A percentile compares a stretch with the other conserved stretches of the same genome.
These are phyloP conservation scores for Chascanopsetta lugubris DNA, from an alignment of 2,113 vertebrate species.

Conservation along the genomic window DNA sequence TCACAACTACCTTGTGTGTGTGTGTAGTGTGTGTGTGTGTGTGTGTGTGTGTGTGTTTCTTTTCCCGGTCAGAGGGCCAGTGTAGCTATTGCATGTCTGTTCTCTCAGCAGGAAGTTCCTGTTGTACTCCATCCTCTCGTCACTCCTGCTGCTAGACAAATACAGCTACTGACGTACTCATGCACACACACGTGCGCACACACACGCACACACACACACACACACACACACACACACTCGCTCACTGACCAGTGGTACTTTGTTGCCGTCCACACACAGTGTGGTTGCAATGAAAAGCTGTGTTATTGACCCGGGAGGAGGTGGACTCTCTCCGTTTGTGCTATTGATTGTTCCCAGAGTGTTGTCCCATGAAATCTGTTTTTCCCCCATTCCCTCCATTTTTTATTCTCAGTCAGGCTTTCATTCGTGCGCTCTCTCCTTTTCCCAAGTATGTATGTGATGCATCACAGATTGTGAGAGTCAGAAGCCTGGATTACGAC, in stretches of 20 bases:
- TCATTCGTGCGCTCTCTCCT: conserved; percentile 5
- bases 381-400: neutral
- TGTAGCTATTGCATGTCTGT: conserved; percentile 55
- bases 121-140: conserved; percentile 61
- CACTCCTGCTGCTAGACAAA: conserved; percentile 63
- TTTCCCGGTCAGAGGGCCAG: conserved; percentile 40
- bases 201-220: conserved; percentile 24
- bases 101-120: conserved; percentile 73
- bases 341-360: conserved; percentile 32
- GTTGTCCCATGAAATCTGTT: conserved; percentile 32
- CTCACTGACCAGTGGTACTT: conserved; percentile 1
- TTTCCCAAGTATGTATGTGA: conserved; percentile 18
- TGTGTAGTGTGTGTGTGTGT: neutral
- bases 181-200: no score
- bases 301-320: conserved; percentile 34
- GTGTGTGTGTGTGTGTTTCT: conserved; percentile 18
- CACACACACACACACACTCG: conserved; percentile 24
- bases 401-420: neutral
- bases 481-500: conserved; percentile 35
- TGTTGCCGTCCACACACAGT: neutral
- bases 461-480: conserved; percentile 26
- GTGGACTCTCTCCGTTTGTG: conserved; percentile 4
- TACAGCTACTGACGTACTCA: conserved; percentile 38
- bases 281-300: conserved; percentile 30
- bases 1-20: neutral